These are phyloP conservation scores for Endomychus coccineus DNA, from an alignment of 2,888 invertebrate species.

Conservation along the genomic window DNA sequence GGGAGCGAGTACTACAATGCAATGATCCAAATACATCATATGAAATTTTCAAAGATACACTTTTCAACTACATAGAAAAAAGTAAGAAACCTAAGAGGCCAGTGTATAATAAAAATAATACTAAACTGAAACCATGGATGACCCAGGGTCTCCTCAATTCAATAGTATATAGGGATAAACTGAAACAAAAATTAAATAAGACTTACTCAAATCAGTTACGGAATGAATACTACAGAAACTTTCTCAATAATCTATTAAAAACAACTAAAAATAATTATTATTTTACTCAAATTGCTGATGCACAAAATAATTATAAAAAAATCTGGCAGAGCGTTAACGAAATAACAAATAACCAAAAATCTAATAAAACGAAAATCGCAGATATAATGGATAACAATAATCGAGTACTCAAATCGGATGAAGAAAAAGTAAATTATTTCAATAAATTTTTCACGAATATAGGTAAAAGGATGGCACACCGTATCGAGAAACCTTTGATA, in stretches of 20 bases:
- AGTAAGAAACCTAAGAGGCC: neutral
- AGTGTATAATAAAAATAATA: neutral
- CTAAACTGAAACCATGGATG: slow-evolving; percentile 3
- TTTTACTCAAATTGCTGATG: neutral
- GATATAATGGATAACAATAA: no score
- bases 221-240: slow-evolving; percentile 5
- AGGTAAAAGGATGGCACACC: no score
- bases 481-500: no score
- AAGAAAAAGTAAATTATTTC: no score
- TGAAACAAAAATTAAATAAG: slow-evolving; percentile 2
- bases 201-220: neutral
- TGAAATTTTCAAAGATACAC: slow-evolving; percentile 1
- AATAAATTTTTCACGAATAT: no score
- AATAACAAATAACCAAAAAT: no score
- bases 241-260: slow-evolving; percentile 1
- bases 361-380: no score
- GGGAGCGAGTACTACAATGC: neutral
- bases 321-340: slow-evolving; percentile 1
- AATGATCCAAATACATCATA: slow-evolving; percentile 3
- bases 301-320: slow-evolving; percentile 1
- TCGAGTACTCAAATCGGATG: no score
- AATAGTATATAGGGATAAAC: slow-evolving; percentile 2
- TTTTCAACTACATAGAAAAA: neutral
- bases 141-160: slow-evolving; percentile 2
- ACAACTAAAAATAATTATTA: slow-evolving; percentile 7